Evolutionary conservation across 2,113 vertebrate genomes (phyloP).

Genomic region (Ceuthmochares aereus): DNA sequence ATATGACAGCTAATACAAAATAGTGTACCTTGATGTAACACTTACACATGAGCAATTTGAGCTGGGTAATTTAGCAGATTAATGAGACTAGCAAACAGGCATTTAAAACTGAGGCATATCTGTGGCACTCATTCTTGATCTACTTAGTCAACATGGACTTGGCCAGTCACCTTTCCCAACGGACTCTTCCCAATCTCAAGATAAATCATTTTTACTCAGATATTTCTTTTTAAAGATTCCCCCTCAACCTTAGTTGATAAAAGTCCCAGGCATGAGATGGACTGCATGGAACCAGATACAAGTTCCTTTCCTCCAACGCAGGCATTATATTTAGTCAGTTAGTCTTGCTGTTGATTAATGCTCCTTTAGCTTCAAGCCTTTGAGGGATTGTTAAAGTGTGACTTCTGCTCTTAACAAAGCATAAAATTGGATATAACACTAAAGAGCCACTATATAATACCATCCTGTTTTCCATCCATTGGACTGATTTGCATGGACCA

Average conservation of each 20-base stretch:
- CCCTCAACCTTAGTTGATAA: conserved; percentile 13
- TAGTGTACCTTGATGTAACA: conserved; percentile 69
- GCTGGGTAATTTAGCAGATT: conserved; percentile 75
- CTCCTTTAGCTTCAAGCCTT: conserved; percentile 27
- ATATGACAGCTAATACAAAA: conserved; percentile 65
- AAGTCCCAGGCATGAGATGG: background rate
- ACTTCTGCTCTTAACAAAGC: conserved; percentile 61
- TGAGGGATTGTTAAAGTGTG: conserved; percentile 44
- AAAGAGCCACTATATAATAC: conserved; percentile 22
- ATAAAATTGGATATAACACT: conserved; percentile 51
- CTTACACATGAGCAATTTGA: conserved; percentile 68
- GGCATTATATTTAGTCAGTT: conserved; percentile 33
- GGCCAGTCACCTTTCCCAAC: conserved; percentile 39
- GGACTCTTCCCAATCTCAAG: conserved; percentile 17
- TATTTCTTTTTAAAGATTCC: conserved; percentile 55
- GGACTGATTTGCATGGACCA: conserved; percentile 40
- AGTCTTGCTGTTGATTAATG: conserved; percentile 41
- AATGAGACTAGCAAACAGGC: conserved; percentile 56
- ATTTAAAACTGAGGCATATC: conserved; percentile 61
- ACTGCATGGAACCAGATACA: conserved; percentile 15
- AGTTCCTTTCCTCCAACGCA: background rate
- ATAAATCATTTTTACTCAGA: conserved; percentile 33
- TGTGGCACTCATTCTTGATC: conserved; percentile 59
- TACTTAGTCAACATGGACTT: conserved; percentile 50
- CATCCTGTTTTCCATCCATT: conserved; percentile 1